Percentiles rank a stretch among this genome's conserved stretches.
Evolutionary conservation across 2,113 vertebrate species (phyloP).

Genomic region (Chloroceryle aenea): DNA sequence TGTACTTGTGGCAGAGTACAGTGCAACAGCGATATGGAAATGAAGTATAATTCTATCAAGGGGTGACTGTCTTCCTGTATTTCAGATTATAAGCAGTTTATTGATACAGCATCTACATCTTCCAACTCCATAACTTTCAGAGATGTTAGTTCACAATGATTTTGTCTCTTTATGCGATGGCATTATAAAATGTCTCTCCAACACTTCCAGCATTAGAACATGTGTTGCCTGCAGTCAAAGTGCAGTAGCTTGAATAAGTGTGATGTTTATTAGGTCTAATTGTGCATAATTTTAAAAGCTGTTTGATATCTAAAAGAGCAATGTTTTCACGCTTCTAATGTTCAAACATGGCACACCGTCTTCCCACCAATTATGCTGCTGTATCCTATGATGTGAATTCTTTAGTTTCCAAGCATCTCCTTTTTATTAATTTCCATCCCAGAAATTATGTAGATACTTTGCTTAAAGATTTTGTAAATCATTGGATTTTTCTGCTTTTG

Average conservation of each 20-base stretch:
- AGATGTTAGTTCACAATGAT: background rate
- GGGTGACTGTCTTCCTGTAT: background rate
- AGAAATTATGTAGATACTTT: background rate
- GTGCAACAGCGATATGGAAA: background rate
- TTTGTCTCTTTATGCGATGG: background rate
- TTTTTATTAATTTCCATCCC: constrained; percentile 72
- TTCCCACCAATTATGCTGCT: constrained; percentile 80
- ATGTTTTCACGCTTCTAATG: constrained; percentile 79
- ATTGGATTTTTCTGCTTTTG: background rate
- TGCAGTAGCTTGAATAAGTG: constrained; percentile 37
- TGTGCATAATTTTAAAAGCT: constrained; percentile 52
- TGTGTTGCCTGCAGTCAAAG: background rate
- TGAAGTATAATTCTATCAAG: background rate
- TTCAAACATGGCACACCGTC: constrained; percentile 75
- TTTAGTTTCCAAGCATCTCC: constrained; percentile 72
- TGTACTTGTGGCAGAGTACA: background rate
- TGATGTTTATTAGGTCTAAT: constrained; percentile 60
- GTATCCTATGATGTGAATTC: constrained; percentile 71
- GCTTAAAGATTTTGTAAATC: background rate
- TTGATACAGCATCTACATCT: background rate
- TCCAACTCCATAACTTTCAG: background rate
- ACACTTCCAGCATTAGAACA: background rate
- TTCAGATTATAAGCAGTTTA: background rate
- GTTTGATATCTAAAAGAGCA: constrained; percentile 71
- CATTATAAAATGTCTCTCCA: background rate